A percentile compares a stretch with the other conserved stretches of the same genome.
phyloP scores from a whole-genome alignment of 2,888 invertebrate species.

The Cantharis lateralis region DNA sequence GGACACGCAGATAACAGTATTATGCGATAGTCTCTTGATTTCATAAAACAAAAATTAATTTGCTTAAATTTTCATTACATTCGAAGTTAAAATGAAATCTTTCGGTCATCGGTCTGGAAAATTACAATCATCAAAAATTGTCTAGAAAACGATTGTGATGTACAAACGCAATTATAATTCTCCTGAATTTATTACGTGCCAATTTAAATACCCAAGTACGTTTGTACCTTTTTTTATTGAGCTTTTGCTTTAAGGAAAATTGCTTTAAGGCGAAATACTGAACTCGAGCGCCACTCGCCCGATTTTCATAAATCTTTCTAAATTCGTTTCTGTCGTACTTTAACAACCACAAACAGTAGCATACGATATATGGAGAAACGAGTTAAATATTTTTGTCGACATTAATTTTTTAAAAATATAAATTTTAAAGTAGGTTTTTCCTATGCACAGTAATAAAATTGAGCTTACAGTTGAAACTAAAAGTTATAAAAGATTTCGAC shows the following conservation, averaged over 20 bases:
- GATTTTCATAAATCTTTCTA: background rate
- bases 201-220: background rate
- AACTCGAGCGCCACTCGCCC: background rate
- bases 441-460: background rate
- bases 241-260: background rate
- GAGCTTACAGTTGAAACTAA: background rate
- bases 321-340: background rate
- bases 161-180: background rate
- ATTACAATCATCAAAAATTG: constrained; percentile 13
- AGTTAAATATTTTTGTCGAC: background rate
- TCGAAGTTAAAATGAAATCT: constrained; percentile 14
- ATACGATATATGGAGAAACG: background rate
- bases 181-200: background rate
- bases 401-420: background rate
- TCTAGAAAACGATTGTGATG: background rate
- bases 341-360: no score
- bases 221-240: background rate
- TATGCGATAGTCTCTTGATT: background rate
- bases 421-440: background rate
- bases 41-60: constrained; percentile 17
- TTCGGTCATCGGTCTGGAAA: constrained; percentile 18
- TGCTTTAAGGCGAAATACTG: no score
- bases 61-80: constrained; percentile 23
- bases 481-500: background rate
- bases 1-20: background rate